phyloP scores from a whole-genome alignment of 2,888 invertebrate genomes.

The Pristionchus mayeri region DNA sequence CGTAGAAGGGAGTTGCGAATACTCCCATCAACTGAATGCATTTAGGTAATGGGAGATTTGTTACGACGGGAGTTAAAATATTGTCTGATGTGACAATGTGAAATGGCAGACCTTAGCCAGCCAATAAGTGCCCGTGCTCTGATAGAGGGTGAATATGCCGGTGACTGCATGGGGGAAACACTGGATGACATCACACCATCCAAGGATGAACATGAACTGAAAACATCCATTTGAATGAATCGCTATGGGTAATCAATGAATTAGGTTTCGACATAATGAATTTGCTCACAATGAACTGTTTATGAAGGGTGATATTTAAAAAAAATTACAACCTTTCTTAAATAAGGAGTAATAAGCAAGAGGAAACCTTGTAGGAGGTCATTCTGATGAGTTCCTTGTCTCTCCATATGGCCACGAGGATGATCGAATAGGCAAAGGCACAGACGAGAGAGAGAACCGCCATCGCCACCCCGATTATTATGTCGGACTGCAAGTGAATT shows the following conservation, averaged over 20 bases:
- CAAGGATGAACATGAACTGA: slow-evolving; percentile 66
- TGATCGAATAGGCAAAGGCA: slow-evolving; percentile 59
- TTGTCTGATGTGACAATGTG: not conserved
- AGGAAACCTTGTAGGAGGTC: slow-evolving; percentile 61
- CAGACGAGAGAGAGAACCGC: slow-evolving; percentile 56
- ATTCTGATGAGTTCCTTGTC: slow-evolving; percentile 64
- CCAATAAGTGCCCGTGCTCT: slow-evolving; percentile 52
- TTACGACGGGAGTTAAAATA: no score
- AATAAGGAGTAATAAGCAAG: no score
- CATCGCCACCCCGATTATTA: slow-evolving; percentile 62
- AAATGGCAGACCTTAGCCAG: slow-evolving; percentile 7
- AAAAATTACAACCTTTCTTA: no score
- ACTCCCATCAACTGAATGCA: slow-evolving; percentile 65
- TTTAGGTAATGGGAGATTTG: not conserved
- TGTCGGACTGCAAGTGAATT: slow-evolving; percentile 52
- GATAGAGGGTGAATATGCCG: slow-evolving; percentile 66
- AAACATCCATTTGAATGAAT: not conserved
- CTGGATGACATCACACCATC: slow-evolving; percentile 66
- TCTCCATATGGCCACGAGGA: slow-evolving; percentile 60
- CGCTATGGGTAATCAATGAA: not conserved
- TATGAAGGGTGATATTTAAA: no score
- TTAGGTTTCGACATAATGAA: no score
- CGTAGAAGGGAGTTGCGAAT: slow-evolving; percentile 68
- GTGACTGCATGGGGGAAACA: slow-evolving; percentile 67
- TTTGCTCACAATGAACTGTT: no score